Evolutionary conservation across 2,888 invertebrate species (phyloP), one percentile per base, ranked within the genome.

Genomic region (Ennomos fuscantarius): DNA sequence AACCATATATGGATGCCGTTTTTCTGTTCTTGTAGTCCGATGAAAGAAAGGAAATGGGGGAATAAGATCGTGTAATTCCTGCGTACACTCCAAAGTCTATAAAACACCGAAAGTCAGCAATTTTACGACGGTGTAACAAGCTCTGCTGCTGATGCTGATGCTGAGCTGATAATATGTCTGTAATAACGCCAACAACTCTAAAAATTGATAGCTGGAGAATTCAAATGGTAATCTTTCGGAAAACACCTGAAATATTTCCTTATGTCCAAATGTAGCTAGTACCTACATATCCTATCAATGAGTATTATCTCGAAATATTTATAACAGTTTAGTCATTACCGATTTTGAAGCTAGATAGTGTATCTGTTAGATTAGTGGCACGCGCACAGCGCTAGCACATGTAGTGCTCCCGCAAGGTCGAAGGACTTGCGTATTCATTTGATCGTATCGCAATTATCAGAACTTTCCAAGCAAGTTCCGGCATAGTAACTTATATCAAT

Each of bases 401-500:
- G 44, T 40, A 45, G 40, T 53, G 52, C 44, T 45, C 49, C 41
- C 9, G 31, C 59, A 69, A 68, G 67, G 69, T 65, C 69, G 43
- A 35, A 37, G 35, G 36, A 37, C 31, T 40, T 48, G 13, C 35
- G 45, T 13, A 42, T 42, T 39, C 39, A 39, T 45, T 11, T 40
- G 48, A 44, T 58, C 36, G 35, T 53, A 58, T 58, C 53, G 9
- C 9, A 35, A n/a, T 3, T 5, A 37, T 12, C 8, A 10, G 9
- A 6, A n/a, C 8, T 13, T 53, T 39, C 24, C 10, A 54, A 51
- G 50, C 64, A 63, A 70, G 66, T 66, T 72, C 65, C 68, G 59
- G 62, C 62, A 65, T 65, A 52, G 63, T 63, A 66, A 68, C 66
- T 54, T 67, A 63, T 73, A 70, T 74, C 72, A 61, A 52, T 39